Conservation (phyloP, 2,888 invertebrate genomes). For the Lithosia quadra region DNA sequence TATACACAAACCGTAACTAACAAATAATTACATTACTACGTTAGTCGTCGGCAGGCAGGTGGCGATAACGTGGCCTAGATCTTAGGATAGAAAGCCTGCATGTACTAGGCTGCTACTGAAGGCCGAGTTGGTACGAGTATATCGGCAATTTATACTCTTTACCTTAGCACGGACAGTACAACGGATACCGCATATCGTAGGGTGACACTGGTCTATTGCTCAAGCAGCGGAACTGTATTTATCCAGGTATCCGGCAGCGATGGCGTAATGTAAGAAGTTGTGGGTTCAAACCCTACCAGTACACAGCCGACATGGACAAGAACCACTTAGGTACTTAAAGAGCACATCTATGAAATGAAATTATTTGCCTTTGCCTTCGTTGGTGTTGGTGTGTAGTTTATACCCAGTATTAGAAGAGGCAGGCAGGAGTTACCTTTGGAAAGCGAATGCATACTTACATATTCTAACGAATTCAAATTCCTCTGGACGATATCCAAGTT, state of each 20-base stretch:
- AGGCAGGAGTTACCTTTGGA: neutral
- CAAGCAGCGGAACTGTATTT: neutral
- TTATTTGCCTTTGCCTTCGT: neutral
- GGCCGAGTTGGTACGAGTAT: slow-evolving; percentile 27
- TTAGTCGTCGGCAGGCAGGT: slow-evolving; percentile 50
- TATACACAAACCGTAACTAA: slow-evolving; percentile 47
- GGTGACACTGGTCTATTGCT: neutral
- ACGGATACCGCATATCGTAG: neutral
- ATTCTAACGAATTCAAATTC: slow-evolving; percentile 11
- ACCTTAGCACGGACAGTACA: neutral
- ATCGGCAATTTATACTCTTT: slow-evolving; percentile 7
- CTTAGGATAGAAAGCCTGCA: slow-evolving; percentile 43
- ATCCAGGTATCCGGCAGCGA: neutral
- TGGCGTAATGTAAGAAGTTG: no score
- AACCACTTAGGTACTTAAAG: no score
- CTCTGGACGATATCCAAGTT: slow-evolving; percentile 15
- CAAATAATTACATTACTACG: slow-evolving; percentile 45
- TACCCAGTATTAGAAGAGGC: neutral
- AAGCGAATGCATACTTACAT: neutral
- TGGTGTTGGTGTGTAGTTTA: neutral
- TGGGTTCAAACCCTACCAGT: no score
- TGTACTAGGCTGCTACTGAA: slow-evolving; percentile 30
- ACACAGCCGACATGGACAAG: no score
- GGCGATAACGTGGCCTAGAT: slow-evolving; percentile 68
- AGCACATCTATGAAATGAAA: no score